These are phyloP conservation scores for Drosophila parthenogenetica DNA, from an alignment of 2,888 invertebrate genomes.

Conservation along the genomic window DNA sequence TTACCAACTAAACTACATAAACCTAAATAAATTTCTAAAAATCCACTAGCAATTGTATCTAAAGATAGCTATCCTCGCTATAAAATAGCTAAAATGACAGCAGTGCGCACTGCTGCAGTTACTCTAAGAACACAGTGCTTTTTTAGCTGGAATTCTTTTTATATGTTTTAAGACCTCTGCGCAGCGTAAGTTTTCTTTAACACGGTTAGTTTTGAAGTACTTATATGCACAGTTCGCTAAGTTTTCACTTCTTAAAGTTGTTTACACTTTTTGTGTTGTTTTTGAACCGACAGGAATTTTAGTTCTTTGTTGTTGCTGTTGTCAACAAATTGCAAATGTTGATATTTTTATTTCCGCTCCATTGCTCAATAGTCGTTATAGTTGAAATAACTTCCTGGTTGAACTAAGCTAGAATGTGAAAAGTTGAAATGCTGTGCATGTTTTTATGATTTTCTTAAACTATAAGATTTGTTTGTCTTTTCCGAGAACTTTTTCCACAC, in stretches of 20 bases:
- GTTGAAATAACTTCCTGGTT: constrained; percentile 14
- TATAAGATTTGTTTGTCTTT: constrained; percentile 4
- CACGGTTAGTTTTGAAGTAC: constrained; percentile 45
- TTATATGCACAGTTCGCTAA: constrained; percentile 52
- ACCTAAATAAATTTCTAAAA: too few species aligned
- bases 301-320: constrained; percentile 13
- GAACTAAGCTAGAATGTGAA: constrained; percentile 21
- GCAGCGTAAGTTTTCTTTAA: constrained; percentile 33
- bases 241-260: constrained; percentile 41
- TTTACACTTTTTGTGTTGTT: constrained; percentile 32
- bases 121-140: not conserved
- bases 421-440: not conserved
- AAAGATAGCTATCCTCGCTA: too few species aligned
- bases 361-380: constrained; percentile 62
- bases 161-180: constrained; percentile 23
- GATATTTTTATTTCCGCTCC: constrained; percentile 56
- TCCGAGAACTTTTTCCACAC: not conserved
- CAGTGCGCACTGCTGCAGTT: constrained; percentile 12
- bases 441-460: not conserved
- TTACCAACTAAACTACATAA: too few species aligned
- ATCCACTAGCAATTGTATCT: too few species aligned
- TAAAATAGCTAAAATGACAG: too few species aligned
- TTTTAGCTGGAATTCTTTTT: not conserved
- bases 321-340: constrained; percentile 31
- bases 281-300: not conserved